These are phyloP conservation scores for Drosophila oshimai DNA, from an alignment of 1,140 invertebrate genomes.

Conservation along the genomic window DNA sequence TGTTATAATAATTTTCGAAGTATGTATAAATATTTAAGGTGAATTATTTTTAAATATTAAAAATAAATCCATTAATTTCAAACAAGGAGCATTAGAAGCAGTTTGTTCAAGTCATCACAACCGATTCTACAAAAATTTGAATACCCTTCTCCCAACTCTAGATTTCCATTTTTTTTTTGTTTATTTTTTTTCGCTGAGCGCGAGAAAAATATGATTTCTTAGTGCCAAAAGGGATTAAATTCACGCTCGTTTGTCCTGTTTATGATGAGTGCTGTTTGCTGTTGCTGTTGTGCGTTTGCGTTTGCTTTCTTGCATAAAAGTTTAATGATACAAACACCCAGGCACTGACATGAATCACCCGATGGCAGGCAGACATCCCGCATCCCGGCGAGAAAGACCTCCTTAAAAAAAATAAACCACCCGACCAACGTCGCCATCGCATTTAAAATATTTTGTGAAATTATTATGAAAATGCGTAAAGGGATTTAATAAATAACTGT, in stretches of 20 bases:
- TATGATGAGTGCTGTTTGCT: slow-evolving; percentile 62
- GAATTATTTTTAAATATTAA: too few species aligned
- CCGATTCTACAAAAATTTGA: not conserved
- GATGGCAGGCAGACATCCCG: slow-evolving; percentile 49
- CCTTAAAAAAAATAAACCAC: not conserved
- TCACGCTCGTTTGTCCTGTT: slow-evolving; percentile 68
- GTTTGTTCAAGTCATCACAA: slow-evolving; percentile 1
- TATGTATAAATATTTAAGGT: too few species aligned
- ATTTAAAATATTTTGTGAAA: slow-evolving; percentile 80
- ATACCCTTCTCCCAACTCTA: not conserved
- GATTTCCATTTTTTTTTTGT: slow-evolving; percentile 33
- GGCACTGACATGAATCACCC: slow-evolving; percentile 67
- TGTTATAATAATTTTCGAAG: too few species aligned
- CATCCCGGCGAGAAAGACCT: not conserved
- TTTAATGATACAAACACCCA: slow-evolving; percentile 62
- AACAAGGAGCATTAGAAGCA: too few species aligned
- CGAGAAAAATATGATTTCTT: slow-evolving; percentile 71
- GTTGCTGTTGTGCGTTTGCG: slow-evolving; percentile 1
- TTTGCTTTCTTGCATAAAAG: slow-evolving; percentile 55
- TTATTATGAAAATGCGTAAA: slow-evolving; percentile 83
- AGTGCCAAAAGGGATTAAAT: slow-evolving; percentile 80
- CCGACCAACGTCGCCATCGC: slow-evolving; percentile 30
- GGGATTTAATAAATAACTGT: slow-evolving; percentile 83
- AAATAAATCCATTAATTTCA: too few species aligned
- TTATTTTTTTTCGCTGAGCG: slow-evolving; percentile 18